A percentile compares a stretch with the other conserved stretches of the same genome.
phyloP scores from a whole-genome alignment of 2,888 invertebrate genomes.

The Acrocyrtus sp. region DNA sequence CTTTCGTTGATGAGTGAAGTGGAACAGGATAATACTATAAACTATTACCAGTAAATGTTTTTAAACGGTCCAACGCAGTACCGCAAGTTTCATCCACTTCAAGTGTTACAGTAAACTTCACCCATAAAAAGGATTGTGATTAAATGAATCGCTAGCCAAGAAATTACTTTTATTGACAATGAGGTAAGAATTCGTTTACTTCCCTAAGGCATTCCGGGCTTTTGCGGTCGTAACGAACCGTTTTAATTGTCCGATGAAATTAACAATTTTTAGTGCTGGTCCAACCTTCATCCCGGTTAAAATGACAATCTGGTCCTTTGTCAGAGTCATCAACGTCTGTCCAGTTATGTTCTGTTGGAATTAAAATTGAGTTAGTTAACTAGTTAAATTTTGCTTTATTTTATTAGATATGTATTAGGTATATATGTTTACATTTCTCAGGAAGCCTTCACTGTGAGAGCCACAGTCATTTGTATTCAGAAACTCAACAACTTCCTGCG shows the following conservation, averaged over 20 bases:
- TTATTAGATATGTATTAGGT: conserved; percentile 12
- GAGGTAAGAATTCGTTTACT: conserved; percentile 18
- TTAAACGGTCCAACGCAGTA: too few species aligned
- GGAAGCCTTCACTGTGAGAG: conserved; percentile 73
- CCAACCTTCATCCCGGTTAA: conserved; percentile 94
- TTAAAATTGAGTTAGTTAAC: not conserved
- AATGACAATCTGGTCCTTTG: conserved; percentile 90
- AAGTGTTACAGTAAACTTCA: not conserved
- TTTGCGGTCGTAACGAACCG: conserved; percentile 77
- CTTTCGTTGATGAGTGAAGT: not conserved
- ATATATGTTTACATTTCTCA: conserved; percentile 68
- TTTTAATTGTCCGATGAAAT: conserved; percentile 91
- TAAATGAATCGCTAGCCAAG: too few species aligned
- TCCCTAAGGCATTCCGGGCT: conserved; percentile 56
- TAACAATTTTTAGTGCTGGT: conserved; percentile 91
- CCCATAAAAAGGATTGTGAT: not conserved
- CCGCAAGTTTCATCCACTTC: too few species aligned
- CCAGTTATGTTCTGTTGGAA: conserved; percentile 80
- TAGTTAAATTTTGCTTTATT: not conserved
- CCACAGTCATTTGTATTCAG: conserved; percentile 85
- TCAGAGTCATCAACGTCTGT: conserved; percentile 79
- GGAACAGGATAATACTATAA: conserved; percentile 5
- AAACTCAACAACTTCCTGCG: conserved; percentile 88
- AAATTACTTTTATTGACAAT: too few species aligned
- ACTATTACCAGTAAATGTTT: not conserved